Conservation (phyloP, 2,797 vertebrate species). For the Podarcis lilfordi region DNA sequence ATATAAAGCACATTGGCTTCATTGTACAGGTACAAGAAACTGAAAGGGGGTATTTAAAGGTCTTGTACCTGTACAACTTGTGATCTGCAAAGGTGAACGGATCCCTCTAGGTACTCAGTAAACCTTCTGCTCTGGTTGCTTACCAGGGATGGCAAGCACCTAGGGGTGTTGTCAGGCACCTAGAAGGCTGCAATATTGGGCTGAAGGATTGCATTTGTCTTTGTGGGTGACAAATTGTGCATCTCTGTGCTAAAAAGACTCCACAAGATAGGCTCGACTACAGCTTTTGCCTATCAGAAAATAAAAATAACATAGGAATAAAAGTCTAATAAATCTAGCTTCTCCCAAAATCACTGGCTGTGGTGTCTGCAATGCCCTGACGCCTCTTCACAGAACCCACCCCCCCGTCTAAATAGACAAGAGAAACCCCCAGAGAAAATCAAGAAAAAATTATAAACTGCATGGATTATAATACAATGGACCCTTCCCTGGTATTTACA, state of each 20-base stretch:
- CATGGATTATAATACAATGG: neutral
- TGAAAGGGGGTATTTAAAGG: neutral
- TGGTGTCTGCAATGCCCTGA: neutral
- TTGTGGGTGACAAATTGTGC: neutral
- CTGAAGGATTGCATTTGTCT: neutral
- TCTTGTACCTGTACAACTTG: neutral
- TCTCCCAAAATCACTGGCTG: neutral
- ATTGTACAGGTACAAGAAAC: too few species aligned
- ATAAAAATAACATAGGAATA: too few species aligned
- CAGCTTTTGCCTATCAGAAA: neutral
- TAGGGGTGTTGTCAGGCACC: neutral
- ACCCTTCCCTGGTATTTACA: neutral
- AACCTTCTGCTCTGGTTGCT: neutral
- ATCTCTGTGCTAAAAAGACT: neutral
- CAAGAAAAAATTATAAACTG: neutral
- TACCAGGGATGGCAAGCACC: neutral
- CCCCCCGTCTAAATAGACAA: neutral
- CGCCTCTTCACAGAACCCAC: fast-evolving
- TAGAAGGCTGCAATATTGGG: neutral
- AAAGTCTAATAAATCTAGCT: neutral
- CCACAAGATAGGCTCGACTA: neutral
- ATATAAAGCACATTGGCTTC: neutral
- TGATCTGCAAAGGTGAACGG: neutral
- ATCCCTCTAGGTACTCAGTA: neutral
- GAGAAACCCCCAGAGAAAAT: neutral